These are phyloP conservation scores for Gerosis bhagava DNA, from an alignment of 2,888 invertebrate species.

Conservation along the genomic window DNA sequence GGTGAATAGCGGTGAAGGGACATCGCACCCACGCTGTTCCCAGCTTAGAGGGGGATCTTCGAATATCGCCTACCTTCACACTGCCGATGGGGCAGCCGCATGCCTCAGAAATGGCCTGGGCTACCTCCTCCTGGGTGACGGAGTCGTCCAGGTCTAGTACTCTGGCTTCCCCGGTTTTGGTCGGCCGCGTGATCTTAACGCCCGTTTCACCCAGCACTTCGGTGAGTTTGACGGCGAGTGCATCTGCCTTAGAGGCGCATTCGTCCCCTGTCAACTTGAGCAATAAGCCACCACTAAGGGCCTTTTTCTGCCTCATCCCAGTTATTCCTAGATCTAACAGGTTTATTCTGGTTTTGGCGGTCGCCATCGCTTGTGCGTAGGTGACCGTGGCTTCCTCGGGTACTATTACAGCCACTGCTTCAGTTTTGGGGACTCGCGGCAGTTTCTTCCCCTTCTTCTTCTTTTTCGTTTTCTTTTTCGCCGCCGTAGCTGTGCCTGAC, in stretches of 20 bases:
- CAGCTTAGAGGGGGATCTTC: not conserved
- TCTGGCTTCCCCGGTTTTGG: no score
- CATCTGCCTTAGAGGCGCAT: no score
- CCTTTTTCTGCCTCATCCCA: not conserved
- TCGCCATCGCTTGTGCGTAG: not conserved
- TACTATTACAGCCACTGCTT: not conserved
- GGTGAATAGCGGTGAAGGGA: not conserved
- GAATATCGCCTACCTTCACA: not conserved
- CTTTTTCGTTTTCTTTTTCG: no score
- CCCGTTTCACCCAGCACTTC: no score
- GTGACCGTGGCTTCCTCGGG: not conserved
- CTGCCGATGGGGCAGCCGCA: not conserved
- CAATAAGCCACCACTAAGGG: no score
- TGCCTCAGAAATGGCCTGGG: not conserved
- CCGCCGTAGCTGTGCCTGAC: no score
- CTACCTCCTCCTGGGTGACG: not conserved
- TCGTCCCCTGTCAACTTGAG: no score
- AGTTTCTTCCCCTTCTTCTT: not conserved
- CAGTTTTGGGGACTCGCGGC: not conserved
- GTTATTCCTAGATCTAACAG: not conserved
- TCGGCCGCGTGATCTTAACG: no score
- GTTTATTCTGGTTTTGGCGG: not conserved
- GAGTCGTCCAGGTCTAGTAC: not conserved
- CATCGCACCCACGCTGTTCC: conserved; percentile 6
- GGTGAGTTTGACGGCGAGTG: no score